Evolutionary conservation across 1,140 invertebrate genomes (phyloP), one percentile per base, ranked within the genome.

Genomic region (Heliconius congener): DNA sequence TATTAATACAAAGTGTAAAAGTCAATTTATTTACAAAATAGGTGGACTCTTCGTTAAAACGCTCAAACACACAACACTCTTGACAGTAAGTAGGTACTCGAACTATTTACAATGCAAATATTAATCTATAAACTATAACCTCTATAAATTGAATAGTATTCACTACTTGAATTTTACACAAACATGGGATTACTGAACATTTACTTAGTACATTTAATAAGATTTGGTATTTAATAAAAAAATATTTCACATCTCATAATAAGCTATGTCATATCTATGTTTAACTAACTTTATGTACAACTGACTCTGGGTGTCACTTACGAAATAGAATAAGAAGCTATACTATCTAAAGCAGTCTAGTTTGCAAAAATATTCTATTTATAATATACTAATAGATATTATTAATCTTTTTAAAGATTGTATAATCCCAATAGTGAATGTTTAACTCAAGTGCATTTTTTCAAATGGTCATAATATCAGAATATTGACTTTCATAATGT

Each of bases 11-110:
- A 90, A 88, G 91, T 92, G 91, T 93, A 93, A 93, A 93, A 93
- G 85, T 90, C 88, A 92, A 90, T 92, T 90, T 93, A 93, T 93
- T 91, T 94, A 93, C 93, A 94, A 92, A 94, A 94, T 94, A 94
- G 93, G 93, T 94, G 93, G 93, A 94, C 90, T 92, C 90, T 94
- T 94, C 93, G 90, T 93, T 89, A 88, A 89, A 94, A 90, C 87
- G 85, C 85, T 88, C 88, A 89, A 88, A 90, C 91, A 92, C 93
- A 92, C 91, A 91, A 90, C 86, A 91, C 91, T 85, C 86, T 89
- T 85, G 80, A 82, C 79, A 81, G 60, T 30, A 27, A 66, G 23
- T 66, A 66, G 60, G 83, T 84, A 81, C 81, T 82, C 57, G 57
- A 83, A 71, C 50, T 83, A 87, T 83, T 77, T 82, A 87, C 83